These are phyloP conservation scores for Muraenolepis orangiensis DNA, from an alignment of 2,797 vertebrate species.

Conservation along the genomic window DNA sequence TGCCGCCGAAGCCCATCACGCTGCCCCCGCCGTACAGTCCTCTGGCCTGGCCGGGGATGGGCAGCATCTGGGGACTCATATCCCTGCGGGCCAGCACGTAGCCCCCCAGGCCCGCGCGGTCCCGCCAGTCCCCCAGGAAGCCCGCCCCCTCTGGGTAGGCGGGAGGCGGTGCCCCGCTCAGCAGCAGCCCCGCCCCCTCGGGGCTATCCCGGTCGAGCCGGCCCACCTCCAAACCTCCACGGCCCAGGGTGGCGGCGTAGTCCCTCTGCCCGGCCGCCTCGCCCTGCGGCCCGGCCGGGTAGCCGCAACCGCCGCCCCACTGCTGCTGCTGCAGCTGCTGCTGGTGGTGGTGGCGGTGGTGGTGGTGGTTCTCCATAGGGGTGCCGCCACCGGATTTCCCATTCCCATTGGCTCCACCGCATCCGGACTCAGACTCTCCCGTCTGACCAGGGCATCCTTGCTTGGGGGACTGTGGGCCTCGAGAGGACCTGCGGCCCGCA, in stretches of 20 bases:
- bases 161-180: conserved; percentile 55
- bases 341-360: conserved; percentile 55
- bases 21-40: conserved; percentile 54
- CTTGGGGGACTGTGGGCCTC: conserved; percentile 77
- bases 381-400: conserved; percentile 31
- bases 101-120: conserved; percentile 68
- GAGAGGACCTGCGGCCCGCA: conserved; percentile 78
- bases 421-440: conserved; percentile 57
- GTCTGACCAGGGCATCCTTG: conserved; percentile 63
- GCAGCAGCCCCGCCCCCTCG: conserved; percentile 56
- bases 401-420: conserved; percentile 30
- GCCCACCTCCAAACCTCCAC: conserved; percentile 75
- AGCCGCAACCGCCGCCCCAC: conserved; percentile 49
- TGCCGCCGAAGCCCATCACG: conserved; percentile 67
- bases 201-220: conserved; percentile 66
- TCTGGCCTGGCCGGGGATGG: conserved; percentile 66
- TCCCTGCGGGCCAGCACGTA: conserved; percentile 76
- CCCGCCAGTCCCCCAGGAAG: conserved; percentile 74
- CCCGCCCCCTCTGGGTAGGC: conserved; percentile 68
- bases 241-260: conserved; percentile 67
- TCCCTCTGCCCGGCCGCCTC: conserved; percentile 68
- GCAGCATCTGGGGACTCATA: conserved; percentile 81
- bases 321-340: conserved; percentile 37
- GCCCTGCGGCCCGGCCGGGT: conserved; percentile 62
- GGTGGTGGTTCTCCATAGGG: conserved; percentile 55